Evolutionary conservation across 2,797 vertebrate species (phyloP), one percentile per base, ranked within the genome.

Genomic region (Acrocephalus scirpaceus): DNA sequence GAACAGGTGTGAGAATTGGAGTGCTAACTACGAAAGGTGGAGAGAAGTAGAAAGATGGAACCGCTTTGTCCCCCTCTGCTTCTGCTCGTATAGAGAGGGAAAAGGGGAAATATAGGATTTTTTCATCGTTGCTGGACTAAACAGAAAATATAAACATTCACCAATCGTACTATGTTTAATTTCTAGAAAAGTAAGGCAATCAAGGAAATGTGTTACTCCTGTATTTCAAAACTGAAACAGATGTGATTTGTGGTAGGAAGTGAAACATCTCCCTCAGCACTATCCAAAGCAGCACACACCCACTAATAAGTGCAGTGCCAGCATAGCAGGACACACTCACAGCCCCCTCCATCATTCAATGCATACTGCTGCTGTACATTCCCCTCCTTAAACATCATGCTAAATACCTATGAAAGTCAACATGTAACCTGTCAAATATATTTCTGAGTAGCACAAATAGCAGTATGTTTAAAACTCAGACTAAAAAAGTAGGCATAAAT

Each of bases 311-410:
- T 3, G 18, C 58, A 38, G 54, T 5, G 40, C 25, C 75, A 82
- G 38, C 2, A 0, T 0, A 48, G 32, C 16, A 19, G 51, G 60
- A 65, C 58, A 51, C 32, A 3, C 10, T 38, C 62, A 11, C 62
- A n/a, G 26, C 3, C 32, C 62, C 19, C 45, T 25, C 47, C 61
- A 13, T 5, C 74, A 66, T 1, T 30, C 53, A 30, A 5, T 2
- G 1, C 7, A 0, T 8, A 53, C 3, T 22, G 0, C 42, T 3
- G 3, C 54, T 18, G 14, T 30, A 18, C 1, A 0, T 64, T 56
- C 4, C 9, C 42, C n/a, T 32, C 48, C 42, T 20, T 6, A 60
- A 82, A 30, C 23, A 38, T 7, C 54, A 5, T 0, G 6, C 23
- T 11, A 51, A 54, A 36, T 1, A 56, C 29, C 60, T 22, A 32